Evolutionary conservation across 2,113 vertebrate genomes (phyloP), one percentile per base, ranked within the genome.

Genomic region (Centropristis striata): DNA sequence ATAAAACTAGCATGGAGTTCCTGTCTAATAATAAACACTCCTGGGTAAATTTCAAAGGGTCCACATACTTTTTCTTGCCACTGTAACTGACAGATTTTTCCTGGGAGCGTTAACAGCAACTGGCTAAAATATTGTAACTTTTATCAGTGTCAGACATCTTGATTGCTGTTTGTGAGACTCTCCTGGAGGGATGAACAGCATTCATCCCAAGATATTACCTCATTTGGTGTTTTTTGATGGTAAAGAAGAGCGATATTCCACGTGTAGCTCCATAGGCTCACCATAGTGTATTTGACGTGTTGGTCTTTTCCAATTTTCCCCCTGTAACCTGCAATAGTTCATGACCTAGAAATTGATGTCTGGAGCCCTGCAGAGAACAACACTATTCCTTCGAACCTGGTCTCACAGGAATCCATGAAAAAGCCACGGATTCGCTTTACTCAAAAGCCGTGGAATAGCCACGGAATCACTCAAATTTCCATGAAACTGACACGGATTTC

Each of bases 321-420:
- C 50, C 46, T 3, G 0, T 21, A 50, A 67, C 59, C 58, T 41
- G 51, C 75, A 59, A 61, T 67, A 55, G 37, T n/a, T 65, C 37
- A 25, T 69, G 72, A 76, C 73, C 68, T 44, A 75, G 53, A 75
- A 51, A 50, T 37, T 13, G 44, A 50, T 21, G 36, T 47, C n/a
- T 58, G 57, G 14, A 2, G 25, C 55, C 18, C 42, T 36, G 15
- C 53, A 18, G 53, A 72, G n/a, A 53, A 14, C 36, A 60, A 46
- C n/a, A 58, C 15, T 32, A 3, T 23, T n/a, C n/a, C n/a, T n/a
- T n/a, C n/a, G n/a, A n/a, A n/a, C n/a, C n/a, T n/a, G n/a, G n/a
- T n/a, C n/a, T n/a, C n/a, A n/a, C n/a, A n/a, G n/a, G n/a, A n/a
- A n/a, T n/a, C n/a, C n/a, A n/a, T n/a, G n/a, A n/a, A n/a, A n/a